These are phyloP conservation scores for Pocota personata DNA, from an alignment of 2,888 invertebrate species.

Conservation along the genomic window DNA sequence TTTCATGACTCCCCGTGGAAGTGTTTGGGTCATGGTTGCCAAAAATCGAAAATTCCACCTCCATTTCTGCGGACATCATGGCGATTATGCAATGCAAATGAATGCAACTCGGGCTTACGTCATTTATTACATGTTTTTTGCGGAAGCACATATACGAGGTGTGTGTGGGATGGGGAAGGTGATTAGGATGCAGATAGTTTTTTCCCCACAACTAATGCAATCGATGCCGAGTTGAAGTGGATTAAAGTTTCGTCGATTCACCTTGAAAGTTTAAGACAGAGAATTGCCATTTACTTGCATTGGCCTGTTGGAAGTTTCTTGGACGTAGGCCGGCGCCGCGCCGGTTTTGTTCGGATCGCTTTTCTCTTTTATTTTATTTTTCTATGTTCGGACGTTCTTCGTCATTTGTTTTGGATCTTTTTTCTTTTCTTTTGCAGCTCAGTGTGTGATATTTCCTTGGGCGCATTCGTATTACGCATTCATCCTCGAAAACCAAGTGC, in stretches of 20 bases:
- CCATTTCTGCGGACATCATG: background rate
- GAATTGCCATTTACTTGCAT: conserved; percentile 28
- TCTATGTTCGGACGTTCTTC: background rate
- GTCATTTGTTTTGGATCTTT: conserved; percentile 1
- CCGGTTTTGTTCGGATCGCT: conserved; percentile 1
- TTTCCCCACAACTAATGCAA: conserved; percentile 22
- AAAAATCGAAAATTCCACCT: conserved; percentile 11
- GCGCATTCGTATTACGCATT: conserved; percentile 38
- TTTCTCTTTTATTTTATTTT: background rate
- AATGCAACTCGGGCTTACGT: conserved; percentile 39
- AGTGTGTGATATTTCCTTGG: background rate
- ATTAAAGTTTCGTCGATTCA: background rate
- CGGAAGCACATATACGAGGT: conserved; percentile 5
- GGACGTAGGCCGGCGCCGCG: conserved; percentile 34
- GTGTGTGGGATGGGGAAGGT: background rate
- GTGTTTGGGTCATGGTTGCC: conserved; percentile 42
- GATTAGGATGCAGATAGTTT: conserved; percentile 50
- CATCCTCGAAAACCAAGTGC: conserved; percentile 21
- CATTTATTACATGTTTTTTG: conserved; percentile 21
- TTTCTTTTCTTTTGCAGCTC: background rate
- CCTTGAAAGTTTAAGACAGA: conserved; percentile 33
- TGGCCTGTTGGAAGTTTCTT: background rate
- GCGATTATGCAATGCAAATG: conserved; percentile 39
- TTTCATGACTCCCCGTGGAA: background rate
- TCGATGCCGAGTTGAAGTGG: conserved; percentile 22